phyloP scores from a whole-genome alignment of 1,140 invertebrate genomes.

The Hetaerina americana region DNA sequence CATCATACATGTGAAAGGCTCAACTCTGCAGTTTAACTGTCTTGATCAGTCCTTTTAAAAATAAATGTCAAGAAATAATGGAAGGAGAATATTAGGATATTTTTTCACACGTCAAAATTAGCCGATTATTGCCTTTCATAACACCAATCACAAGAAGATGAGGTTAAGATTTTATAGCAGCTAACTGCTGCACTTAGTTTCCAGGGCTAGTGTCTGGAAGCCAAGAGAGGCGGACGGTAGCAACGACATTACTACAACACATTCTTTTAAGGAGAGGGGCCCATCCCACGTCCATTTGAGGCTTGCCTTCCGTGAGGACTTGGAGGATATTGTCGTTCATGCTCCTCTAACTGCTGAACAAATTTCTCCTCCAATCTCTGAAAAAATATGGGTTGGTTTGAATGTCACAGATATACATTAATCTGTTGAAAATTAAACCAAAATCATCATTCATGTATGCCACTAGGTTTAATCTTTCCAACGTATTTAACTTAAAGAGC shows the following conservation, averaged over 20 bases:
- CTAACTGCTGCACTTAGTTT: neutral
- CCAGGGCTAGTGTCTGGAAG: neutral
- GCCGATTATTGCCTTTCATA: neutral
- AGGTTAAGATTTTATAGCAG: neutral
- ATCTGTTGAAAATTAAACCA: no score
- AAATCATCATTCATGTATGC: no score
- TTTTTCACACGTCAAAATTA: no score
- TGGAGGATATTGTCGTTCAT: conserved; percentile 59
- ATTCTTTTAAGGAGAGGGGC: neutral
- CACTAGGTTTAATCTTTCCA: no score
- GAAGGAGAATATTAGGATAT: no score
- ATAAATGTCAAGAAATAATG: no score
- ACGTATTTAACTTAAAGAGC: no score
- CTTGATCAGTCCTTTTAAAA: neutral
- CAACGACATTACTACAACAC: neutral
- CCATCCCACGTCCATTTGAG: neutral
- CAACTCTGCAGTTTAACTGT: neutral
- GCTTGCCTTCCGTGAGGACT: conserved; percentile 23
- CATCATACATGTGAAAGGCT: neutral
- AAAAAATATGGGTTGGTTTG: no score
- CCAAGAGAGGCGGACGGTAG: neutral
- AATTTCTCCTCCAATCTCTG: conserved; percentile 81
- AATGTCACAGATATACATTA: no score
- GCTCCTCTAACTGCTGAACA: conserved; percentile 64
- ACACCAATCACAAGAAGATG: neutral